Evolutionary conservation across 2,888 invertebrate genomes (phyloP).

Genomic region (Catonia carolina): DNA sequence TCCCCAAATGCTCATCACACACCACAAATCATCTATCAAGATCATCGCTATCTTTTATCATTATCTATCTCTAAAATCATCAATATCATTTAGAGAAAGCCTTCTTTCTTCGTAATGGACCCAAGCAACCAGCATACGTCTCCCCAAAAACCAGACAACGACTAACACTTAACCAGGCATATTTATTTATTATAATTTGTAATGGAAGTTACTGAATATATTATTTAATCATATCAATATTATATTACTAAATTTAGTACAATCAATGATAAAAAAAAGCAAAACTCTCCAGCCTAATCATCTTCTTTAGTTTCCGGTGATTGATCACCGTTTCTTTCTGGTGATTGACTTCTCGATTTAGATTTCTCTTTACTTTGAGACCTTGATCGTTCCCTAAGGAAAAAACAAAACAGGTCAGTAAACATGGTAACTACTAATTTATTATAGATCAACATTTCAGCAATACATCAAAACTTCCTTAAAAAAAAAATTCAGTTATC

Average conservation of each 20-base stretch:
- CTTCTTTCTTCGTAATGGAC: constrained; percentile 22
- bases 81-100: no score
- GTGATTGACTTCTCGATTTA: constrained; percentile 49
- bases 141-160: constrained; percentile 17
- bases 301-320: constrained; percentile 39
- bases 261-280: constrained; percentile 16
- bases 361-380: constrained; percentile 60
- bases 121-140: constrained; percentile 26
- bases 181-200: neutral
- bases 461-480: no score
- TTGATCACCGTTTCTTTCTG: constrained; percentile 47
- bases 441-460: constrained; percentile 46
- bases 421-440: constrained; percentile 41
- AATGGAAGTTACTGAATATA: constrained; percentile 8
- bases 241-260: constrained; percentile 5
- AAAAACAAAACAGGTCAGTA: constrained; percentile 27
- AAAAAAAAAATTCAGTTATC: constrained; percentile 42
- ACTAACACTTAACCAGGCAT: constrained; percentile 5
- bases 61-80: no score
- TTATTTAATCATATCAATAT: constrained; percentile 15
- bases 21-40: no score
- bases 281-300: constrained; percentile 25
- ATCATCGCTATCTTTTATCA: no score
- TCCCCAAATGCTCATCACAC: no score
- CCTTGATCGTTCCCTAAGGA: constrained; percentile 57